These are phyloP conservation scores for Platypus cylindrus DNA, from an alignment of 2,888 invertebrate species.

Conservation along the genomic window DNA sequence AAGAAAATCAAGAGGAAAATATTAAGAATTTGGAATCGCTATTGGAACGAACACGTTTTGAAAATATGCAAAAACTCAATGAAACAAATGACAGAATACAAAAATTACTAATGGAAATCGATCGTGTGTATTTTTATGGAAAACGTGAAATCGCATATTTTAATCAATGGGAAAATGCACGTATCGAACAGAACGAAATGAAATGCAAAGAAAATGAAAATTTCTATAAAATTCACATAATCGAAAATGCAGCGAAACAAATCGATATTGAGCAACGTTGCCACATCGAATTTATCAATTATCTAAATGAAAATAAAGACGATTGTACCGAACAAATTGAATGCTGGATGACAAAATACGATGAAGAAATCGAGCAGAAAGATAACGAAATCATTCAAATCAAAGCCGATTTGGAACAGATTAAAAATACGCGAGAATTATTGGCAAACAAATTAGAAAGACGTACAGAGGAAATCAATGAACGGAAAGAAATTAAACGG, in stretches of 20 bases:
- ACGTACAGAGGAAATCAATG: conserved; percentile 20
- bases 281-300: conserved; percentile 22
- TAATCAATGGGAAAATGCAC: conserved; percentile 24
- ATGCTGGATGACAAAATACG: conserved; percentile 28
- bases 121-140: conserved; percentile 17
- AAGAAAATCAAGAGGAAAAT: conserved; percentile 13
- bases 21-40: conserved; percentile 16
- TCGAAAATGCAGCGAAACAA: conserved; percentile 16
- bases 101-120: conserved; percentile 17
- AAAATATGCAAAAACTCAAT: conserved; percentile 17
- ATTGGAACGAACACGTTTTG: conserved; percentile 16
- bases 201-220: conserved; percentile 21
- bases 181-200: conserved; percentile 23
- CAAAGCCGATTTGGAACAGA: conserved; percentile 12
- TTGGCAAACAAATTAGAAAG: conserved; percentile 18
- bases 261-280: conserved; percentile 22
- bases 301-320: conserved; percentile 23
- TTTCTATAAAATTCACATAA: conserved; percentile 10
- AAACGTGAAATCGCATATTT: conserved; percentile 17
- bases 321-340: conserved; percentile 24
- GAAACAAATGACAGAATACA: conserved; percentile 19
- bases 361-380: conserved; percentile 18
- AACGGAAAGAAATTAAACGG: conserved; percentile 22
- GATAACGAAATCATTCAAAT: conserved; percentile 19
- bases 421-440: conserved; percentile 17